Evolutionary conservation across 2,888 invertebrate species (phyloP).

Genomic region (Epirrhoe tristata): DNA sequence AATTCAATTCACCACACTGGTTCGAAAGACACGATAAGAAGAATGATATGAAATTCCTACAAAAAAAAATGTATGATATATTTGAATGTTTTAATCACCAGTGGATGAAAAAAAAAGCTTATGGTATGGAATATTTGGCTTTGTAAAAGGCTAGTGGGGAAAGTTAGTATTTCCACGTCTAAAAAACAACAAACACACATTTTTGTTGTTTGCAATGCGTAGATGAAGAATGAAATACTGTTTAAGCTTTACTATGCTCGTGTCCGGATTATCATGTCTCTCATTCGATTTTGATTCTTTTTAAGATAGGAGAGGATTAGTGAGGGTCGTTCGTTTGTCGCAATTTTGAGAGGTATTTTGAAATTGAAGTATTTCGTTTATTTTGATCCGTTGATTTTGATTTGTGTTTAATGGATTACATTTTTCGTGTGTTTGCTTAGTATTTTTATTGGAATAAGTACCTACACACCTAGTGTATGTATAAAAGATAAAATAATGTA

Average conservation of each 20-base stretch:
- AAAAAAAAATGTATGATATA: too few species aligned
- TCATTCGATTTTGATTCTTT: slow-evolving; percentile 72
- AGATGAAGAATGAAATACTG: slow-evolving; percentile 2
- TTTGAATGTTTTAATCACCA: too few species aligned
- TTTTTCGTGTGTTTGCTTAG: slow-evolving; percentile 4
- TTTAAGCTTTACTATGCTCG: slow-evolving; percentile 36
- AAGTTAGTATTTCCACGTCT: too few species aligned
- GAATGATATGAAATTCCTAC: too few species aligned
- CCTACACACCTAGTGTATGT: too few species aligned
- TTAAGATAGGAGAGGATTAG: slow-evolving; percentile 66
- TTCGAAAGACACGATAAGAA: too few species aligned
- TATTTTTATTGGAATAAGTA: neutral
- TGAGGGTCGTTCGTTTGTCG: slow-evolving; percentile 57
- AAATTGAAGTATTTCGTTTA: slow-evolving; percentile 22
- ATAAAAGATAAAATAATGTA: too few species aligned
- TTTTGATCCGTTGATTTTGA: slow-evolving; percentile 23
- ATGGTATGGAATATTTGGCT: too few species aligned
- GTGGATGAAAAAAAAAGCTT: too few species aligned
- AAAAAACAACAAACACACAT: too few species aligned
- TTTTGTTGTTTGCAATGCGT: neutral
- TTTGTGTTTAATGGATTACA: slow-evolving; percentile 18
- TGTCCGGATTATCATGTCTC: slow-evolving; percentile 72
- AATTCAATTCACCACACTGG: too few species aligned
- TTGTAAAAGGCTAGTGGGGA: too few species aligned
- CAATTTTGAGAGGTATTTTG: slow-evolving; percentile 32